Base-by-base conservation (phyloP, 2,888 invertebrate species). In the Yponomeuta sedellus region DNA sequence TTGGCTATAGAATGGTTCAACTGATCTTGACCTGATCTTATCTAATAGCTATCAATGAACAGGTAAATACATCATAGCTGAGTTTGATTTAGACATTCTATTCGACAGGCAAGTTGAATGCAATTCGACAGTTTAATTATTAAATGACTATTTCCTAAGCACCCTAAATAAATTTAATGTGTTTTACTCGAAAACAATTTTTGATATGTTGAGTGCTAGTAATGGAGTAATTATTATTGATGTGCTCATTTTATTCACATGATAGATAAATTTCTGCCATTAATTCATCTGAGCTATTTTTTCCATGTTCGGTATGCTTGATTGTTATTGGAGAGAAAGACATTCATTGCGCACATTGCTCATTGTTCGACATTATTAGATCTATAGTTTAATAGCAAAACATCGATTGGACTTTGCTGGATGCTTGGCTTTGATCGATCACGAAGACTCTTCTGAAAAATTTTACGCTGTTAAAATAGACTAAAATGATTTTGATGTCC, bases 21-120 rank as follows among this genome's bases (percentile, higher is more conserved):
- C 16, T 52, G 44, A 52, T 52, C 44, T 52, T 52, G 44, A 52
- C 44, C 44, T 52, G 44, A 52, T 52, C 44, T 52, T 52, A 52
- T 52, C 44, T 52, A 52, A 52, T 12, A 52, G 16, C 16, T 52
- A 34, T 5, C 44, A 52, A 52, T 52, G 44, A 52, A 52, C 12
- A 34, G 34, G 3, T 12, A 52, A 52, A 52, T 16, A 52, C 12
- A 52, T 52, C 44, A 52, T 52, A 52, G 16, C 12, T 6, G 10
- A 44, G 12, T 44, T 12, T 44, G 12, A 44, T 44, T 44, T 28
- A 28, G 44, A 12, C 44, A 12, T 44, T 44, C 12, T 44, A 28
- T 28, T 28, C 5, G 5, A 28, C 28, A 2, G 28, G 28, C 2
- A 34, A 34, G 5, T 34, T 6, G 34, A 34, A 34, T 8, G 8